Conservation (phyloP, 2,113 vertebrate genomes). For the Epinephelus cyanopodus region DNA sequence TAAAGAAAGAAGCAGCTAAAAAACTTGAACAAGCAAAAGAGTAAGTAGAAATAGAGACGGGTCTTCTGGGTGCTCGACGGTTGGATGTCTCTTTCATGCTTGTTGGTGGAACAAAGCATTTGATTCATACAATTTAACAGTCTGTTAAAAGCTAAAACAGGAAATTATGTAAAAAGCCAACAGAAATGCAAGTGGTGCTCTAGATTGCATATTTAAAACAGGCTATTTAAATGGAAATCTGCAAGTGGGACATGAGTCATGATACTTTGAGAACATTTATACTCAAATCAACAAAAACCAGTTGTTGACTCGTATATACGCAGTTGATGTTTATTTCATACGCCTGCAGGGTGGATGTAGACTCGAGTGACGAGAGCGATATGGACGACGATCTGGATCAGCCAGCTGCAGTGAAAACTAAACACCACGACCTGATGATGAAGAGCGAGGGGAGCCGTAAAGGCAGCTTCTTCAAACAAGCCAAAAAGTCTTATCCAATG, state of each 20-base stretch:
- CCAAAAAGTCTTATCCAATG: conserved; percentile 99
- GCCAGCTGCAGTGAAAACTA: conserved; percentile 90
- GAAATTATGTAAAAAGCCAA: conserved; percentile 22
- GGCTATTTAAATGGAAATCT: conserved; percentile 13
- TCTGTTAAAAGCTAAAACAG: conserved; percentile 25
- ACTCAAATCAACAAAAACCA: conserved; percentile 6
- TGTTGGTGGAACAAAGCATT: not conserved
- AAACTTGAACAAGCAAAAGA: conserved; percentile 99
- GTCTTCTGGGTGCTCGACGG: not conserved
- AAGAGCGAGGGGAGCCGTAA: conserved; percentile 96
- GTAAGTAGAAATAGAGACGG: conserved; percentile 82
- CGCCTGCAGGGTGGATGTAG: conserved; percentile 90
- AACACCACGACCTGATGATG: conserved; percentile 99
- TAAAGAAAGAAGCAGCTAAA: conserved; percentile 98
- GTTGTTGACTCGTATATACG: not conserved
- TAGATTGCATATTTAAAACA: not conserved
- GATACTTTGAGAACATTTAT: not conserved
- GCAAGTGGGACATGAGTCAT: conserved; percentile 31
- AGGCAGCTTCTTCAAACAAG: conserved; percentile 99
- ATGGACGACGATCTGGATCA: conserved; percentile 96
- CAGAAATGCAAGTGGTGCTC: conserved; percentile 39
- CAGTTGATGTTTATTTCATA: conserved; percentile 23
- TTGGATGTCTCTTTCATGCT: not conserved
- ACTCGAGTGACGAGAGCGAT: conserved; percentile 98
- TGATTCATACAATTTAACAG: not conserved